A percentile compares a stretch with the other conserved stretches of the same genome.
Conservation (phyloP, 2,113 vertebrate species). For the Labeo catla region DNA sequence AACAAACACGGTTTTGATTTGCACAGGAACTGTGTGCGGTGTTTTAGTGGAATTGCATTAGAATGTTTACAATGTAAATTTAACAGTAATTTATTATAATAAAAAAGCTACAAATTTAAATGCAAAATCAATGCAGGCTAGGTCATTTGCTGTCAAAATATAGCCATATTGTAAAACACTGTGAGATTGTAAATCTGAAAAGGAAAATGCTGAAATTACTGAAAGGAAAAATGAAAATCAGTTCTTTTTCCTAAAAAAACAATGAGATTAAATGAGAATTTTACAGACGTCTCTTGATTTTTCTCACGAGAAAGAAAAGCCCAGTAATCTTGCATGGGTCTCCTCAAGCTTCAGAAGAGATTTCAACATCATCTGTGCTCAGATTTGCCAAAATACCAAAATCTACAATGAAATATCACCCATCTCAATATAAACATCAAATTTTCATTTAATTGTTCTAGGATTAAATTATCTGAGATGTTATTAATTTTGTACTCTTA, state of each 20-base stretch:
- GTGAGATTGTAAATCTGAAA: too few relatives aligned
- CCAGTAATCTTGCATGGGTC: not conserved
- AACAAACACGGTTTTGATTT: constrained; percentile 27
- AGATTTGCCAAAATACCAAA: not conserved
- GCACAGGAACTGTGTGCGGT: not conserved
- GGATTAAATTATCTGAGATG: not conserved
- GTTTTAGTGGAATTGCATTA: not conserved
- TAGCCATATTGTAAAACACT: too few relatives aligned
- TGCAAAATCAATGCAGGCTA: not conserved
- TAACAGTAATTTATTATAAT: constrained; percentile 8
- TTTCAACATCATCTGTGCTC: constrained; percentile 1
- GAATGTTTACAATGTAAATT: not conserved
- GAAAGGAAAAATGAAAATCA: not conserved
- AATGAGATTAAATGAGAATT: not conserved
- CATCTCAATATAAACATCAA: not conserved
- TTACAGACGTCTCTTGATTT: not conserved
- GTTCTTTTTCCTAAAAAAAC: not conserved
- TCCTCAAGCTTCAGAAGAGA: not conserved
- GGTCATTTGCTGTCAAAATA: not conserved
- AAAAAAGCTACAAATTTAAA: not conserved
- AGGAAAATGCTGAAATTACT: too few relatives aligned
- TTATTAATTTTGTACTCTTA: not conserved
- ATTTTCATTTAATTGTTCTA: not conserved
- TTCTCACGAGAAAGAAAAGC: not conserved
- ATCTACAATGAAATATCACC: not conserved